phyloP scores from a whole-genome alignment of 2,888 invertebrate genomes.

The Agonopterix subpropinquella region DNA sequence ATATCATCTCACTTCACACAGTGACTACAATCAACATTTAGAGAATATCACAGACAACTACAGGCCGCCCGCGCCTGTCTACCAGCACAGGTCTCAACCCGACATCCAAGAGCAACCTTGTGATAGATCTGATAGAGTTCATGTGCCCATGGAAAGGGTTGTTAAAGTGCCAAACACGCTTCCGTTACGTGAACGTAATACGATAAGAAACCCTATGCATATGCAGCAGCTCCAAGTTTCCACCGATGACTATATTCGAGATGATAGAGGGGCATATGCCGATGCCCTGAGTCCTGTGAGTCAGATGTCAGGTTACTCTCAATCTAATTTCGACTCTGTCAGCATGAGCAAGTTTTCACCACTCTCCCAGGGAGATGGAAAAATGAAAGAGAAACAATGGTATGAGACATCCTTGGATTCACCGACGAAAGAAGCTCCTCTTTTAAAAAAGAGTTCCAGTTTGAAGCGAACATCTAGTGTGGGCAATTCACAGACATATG shows the following conservation, averaged over 20 bases:
- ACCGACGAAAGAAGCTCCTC: constrained; percentile 53
- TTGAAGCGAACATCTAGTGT: constrained; percentile 74
- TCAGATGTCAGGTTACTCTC: constrained; percentile 58
- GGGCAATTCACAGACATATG: constrained; percentile 67
- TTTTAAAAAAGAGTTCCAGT: constrained; percentile 59
- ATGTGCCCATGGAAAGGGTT: constrained; percentile 47
- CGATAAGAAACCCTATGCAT: constrained; percentile 51
- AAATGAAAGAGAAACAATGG: constrained; percentile 79
- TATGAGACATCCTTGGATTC: constrained; percentile 81
- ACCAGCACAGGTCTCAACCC: constrained; percentile 61
- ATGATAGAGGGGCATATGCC: constrained; percentile 46
- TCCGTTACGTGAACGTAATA: constrained; percentile 57
- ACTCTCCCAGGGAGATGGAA: constrained; percentile 54
- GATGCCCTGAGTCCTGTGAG: constrained; percentile 62
- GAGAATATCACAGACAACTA: constrained; percentile 55
- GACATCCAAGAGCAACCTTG: constrained; percentile 56
- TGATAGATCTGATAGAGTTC: constrained; percentile 32
- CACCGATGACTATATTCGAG: constrained; percentile 54
- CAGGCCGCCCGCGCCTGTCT: constrained; percentile 40
- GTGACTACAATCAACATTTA: constrained; percentile 67
- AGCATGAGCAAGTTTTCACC: constrained; percentile 64
- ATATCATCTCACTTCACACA: constrained; percentile 67
- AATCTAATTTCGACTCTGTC: constrained; percentile 55
- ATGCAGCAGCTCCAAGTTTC: constrained; percentile 63
- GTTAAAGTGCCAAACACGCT: constrained; percentile 55